Base-by-base conservation (phyloP, 2,113 vertebrate species). In the Aspiorhynchus laticeps region DNA sequence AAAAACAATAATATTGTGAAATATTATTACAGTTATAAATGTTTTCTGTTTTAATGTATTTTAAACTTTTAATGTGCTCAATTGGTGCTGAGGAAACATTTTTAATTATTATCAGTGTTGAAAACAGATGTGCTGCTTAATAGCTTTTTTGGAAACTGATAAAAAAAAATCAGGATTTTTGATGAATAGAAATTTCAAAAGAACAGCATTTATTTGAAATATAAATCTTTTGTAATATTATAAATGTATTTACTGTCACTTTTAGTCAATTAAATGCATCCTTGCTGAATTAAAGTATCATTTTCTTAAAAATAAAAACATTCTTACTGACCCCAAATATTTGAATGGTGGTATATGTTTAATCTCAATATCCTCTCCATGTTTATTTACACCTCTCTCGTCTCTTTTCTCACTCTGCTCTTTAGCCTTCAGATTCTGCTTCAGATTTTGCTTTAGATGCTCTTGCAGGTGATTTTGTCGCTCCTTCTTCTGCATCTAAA, bases 401-500 rank as follows among this genome's bases (percentile, higher is more conserved):
- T 85, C 19, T 86, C 36, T 88, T 19, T 41, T 85, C 41, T 69
- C 51, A 21, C 26, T 7, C 36, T 81, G 28, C 12, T 26, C 73
- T 12, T 75, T 82, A 94, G 93, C 0, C 86, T n/a, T 77, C 80
- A 85, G 81, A 36, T 85, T 51, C 24, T 12, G 73, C 84, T 24
- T 77, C 80, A 80, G 81, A 41, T 84, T 78, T 51, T 3, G 76
- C 90, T 51, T 84, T 95, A 85, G 90, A 93, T 7, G 85, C 91
- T 24, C 80, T 94, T 84, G 89, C 90, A 0, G 91, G 28, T 83
- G 94, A 95, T 19, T 93, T 95, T 71, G 88, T 94, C 9, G 0
- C 91, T 33, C 63, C 91, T 14, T 36, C 88, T n/a, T 87, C 90
- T 77, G 93, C 94, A 73, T 85, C 93, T 0, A 74, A 86, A 33